phyloP scores from a whole-genome alignment of 2,113 vertebrate species.

The Xiphophorus hellerii region DNA sequence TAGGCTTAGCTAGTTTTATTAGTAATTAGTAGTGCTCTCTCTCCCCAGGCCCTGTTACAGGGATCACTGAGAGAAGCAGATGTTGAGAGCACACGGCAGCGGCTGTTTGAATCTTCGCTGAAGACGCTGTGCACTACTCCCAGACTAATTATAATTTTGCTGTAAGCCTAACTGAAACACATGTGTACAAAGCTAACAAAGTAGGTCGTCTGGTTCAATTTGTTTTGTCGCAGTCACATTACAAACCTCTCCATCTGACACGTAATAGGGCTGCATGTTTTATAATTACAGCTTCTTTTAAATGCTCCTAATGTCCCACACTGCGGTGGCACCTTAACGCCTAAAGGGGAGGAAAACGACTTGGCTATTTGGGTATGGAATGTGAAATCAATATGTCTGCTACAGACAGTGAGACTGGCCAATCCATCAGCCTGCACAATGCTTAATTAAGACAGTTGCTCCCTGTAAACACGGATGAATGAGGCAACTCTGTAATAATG shows the following conservation, averaged over 20 bases:
- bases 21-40: slow-evolving; percentile 89
- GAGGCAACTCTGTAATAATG: slow-evolving; percentile 46
- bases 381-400: slow-evolving; percentile 72
- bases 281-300: slow-evolving; percentile 13
- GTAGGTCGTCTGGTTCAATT: slow-evolving; percentile 67
- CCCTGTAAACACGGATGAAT: slow-evolving; percentile 55
- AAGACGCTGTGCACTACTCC: slow-evolving; percentile 67
- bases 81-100: slow-evolving; percentile 82
- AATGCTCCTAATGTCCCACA: slow-evolving; percentile 9
- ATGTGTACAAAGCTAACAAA: slow-evolving; percentile 74
- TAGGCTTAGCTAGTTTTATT: slow-evolving; percentile 89
- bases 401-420: slow-evolving; percentile 38
- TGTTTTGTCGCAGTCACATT: slow-evolving; percentile 62
- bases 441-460: slow-evolving; percentile 72
- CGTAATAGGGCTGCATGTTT: slow-evolving; percentile 2
- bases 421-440: slow-evolving; percentile 58
- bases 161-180: slow-evolving; percentile 76
- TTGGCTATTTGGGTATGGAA: slow-evolving; percentile 55
- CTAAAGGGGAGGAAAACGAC: slow-evolving; percentile 39
- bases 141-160: slow-evolving; percentile 83
- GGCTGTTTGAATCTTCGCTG: slow-evolving; percentile 78
- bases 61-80: slow-evolving; percentile 87
- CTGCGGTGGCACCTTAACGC: slow-evolving; percentile 35
- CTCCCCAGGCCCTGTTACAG: slow-evolving; percentile 75
- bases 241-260: slow-evolving; percentile 26